Percentiles rank a stretch among this genome's conserved stretches.
Evolutionary conservation across 1,140 invertebrate genomes (phyloP).

Genomic region (Philotrypesis tridentata): DNA sequence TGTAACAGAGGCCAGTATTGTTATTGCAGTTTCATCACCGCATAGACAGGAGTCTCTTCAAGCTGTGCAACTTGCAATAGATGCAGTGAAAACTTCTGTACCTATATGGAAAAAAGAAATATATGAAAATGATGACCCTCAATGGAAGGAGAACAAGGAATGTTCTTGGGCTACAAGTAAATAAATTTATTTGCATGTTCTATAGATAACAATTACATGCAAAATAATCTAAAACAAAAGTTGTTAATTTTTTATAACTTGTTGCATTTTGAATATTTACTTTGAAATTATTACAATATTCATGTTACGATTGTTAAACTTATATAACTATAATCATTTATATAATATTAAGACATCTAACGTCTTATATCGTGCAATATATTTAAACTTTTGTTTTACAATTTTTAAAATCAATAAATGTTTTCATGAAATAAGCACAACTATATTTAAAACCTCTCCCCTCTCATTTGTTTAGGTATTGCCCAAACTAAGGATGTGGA

Average conservation of each 20-base stretch:
- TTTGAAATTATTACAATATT: neutral
- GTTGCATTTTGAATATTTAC: neutral
- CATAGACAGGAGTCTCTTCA: slow-evolving; percentile 89
- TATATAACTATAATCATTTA: too few relatives aligned
- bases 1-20: slow-evolving; percentile 90
- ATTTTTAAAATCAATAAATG: slow-evolving; percentile 22
- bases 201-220: neutral
- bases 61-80: slow-evolving; percentile 89
- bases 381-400: neutral
- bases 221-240: neutral
- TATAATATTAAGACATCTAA: too few relatives aligned
- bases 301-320: neutral
- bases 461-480: slow-evolving; percentile 31
- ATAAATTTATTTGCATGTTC: slow-evolving; percentile 55
- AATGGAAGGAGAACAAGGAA: slow-evolving; percentile 88
- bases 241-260: neutral
- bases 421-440: slow-evolving; percentile 2
- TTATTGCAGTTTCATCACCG: slow-evolving; percentile 91
- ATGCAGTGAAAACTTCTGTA: slow-evolving; percentile 88
- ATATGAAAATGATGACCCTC: slow-evolving; percentile 78
- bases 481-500: neutral
- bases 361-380: neutral
- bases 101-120: slow-evolving; percentile 99
- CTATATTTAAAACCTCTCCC: slow-evolving; percentile 40
- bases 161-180: slow-evolving; percentile 79